These are phyloP conservation scores for Argyresthia albistria DNA, from an alignment of 2,888 invertebrate genomes.

Conservation along the genomic window DNA sequence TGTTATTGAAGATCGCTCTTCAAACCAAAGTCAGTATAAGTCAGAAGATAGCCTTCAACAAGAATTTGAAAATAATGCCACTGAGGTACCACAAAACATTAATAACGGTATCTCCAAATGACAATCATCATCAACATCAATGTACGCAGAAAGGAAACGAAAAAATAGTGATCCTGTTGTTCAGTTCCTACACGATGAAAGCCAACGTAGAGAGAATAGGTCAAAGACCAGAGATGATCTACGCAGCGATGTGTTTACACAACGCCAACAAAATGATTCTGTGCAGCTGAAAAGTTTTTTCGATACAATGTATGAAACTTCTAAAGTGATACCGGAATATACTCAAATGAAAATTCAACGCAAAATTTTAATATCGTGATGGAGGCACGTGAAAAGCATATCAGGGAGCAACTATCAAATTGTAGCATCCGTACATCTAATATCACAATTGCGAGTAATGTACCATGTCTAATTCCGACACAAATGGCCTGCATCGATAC, in stretches of 20 bases:
- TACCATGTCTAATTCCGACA: not conserved
- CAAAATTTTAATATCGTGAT: conserved; percentile 7
- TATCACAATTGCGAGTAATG: too few species aligned
- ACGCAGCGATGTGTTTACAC: not conserved
- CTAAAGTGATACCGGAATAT: conserved; percentile 6
- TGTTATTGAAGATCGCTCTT: conserved; percentile 4
- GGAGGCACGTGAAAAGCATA: conserved; percentile 6
- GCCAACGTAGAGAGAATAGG: conserved; percentile 2
- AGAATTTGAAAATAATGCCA: not conserved
- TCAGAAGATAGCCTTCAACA: not conserved
- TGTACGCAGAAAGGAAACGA: conserved; percentile 3
- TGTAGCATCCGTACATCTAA: conserved; percentile 1
- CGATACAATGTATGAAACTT: conserved; percentile 6
- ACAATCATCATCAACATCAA: too few species aligned
- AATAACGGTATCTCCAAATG: too few species aligned
- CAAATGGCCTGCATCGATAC: conserved; percentile 2
- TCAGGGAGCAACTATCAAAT: not conserved
- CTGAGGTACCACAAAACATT: not conserved
- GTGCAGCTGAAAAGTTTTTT: not conserved
- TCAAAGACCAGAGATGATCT: not conserved
- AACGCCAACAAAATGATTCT: not conserved
- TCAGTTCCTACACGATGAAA: conserved; percentile 3
- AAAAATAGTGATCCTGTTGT: conserved; percentile 1
- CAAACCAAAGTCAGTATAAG: not conserved
- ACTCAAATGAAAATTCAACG: conserved; percentile 7